phyloP scores from a whole-genome alignment of 2,113 vertebrate genomes.

The Corythoichthys haematopterus region DNA sequence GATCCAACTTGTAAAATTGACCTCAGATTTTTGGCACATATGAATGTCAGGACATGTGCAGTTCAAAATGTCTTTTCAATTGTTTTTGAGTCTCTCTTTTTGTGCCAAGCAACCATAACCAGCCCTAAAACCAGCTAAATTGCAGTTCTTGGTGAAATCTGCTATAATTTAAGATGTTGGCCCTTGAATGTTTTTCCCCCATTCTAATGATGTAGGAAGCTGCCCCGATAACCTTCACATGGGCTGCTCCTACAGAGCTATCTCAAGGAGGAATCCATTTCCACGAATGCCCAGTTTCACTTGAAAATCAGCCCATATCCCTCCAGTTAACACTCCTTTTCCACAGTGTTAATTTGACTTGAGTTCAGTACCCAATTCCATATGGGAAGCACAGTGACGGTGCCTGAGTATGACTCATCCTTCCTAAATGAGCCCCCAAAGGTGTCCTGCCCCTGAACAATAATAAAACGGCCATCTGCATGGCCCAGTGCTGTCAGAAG shows the following conservation, averaged over 20 bases:
- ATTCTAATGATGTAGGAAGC: slow-evolving; percentile 2
- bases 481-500: slow-evolving; percentile 40
- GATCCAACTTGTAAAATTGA: slow-evolving; percentile 26
- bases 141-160: slow-evolving; percentile 18
- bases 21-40: slow-evolving; percentile 27
- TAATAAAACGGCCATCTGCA: slow-evolving; percentile 56
- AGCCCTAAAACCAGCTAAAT: slow-evolving; percentile 3
- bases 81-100: slow-evolving; percentile 29
- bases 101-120: slow-evolving; percentile 38
- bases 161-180: slow-evolving; percentile 3
- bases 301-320: slow-evolving; percentile 66
- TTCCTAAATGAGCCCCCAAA: slow-evolving; percentile 57
- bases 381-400: slow-evolving; percentile 70
- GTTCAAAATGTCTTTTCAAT: slow-evolving; percentile 32
- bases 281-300: slow-evolving; percentile 54
- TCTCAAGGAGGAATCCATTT: slow-evolving; percentile 58
- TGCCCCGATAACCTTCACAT: slow-evolving; percentile 66
- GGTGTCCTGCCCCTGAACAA: slow-evolving; percentile 66
- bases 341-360: slow-evolving; percentile 63
- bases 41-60: slow-evolving; percentile 8
- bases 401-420: slow-evolving; percentile 68
- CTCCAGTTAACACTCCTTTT: slow-evolving; percentile 62
- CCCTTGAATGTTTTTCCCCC: neutral
- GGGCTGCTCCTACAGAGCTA: slow-evolving; percentile 41
- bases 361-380: slow-evolving; percentile 66